Percentiles rank a stretch among this genome's conserved stretches.
These are phyloP conservation scores for Ramphastos sulfuratus DNA, from an alignment of 2,113 vertebrate species.

Conservation along the genomic window DNA sequence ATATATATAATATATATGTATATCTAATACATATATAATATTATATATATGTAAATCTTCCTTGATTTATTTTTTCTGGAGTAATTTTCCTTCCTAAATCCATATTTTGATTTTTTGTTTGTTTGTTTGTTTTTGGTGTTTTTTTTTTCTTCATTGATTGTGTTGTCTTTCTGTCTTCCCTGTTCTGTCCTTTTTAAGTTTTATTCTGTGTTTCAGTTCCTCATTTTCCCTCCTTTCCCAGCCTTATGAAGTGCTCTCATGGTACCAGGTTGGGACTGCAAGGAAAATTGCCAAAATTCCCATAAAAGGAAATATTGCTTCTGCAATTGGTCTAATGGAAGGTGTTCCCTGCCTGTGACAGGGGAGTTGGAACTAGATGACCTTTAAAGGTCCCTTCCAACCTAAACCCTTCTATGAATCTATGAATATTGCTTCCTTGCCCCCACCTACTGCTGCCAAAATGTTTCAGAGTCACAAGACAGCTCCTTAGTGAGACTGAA, in stretches of 20 bases:
- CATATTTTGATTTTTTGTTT: background rate
- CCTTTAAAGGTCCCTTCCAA: too few relatives aligned
- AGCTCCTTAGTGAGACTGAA: background rate
- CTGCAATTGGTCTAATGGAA: background rate
- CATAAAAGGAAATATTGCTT: background rate
- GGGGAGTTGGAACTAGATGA: too few relatives aligned
- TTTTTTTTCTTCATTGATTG: background rate
- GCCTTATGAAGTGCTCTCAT: background rate
- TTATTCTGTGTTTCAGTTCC: background rate
- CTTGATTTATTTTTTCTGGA: background rate
- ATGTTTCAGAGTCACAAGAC: conserved; percentile 1
- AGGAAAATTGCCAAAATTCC: background rate
- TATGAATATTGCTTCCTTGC: background rate
- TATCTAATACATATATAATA: background rate
- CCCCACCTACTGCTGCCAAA: background rate
- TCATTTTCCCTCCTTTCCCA: background rate
- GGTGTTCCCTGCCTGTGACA: too few relatives aligned
- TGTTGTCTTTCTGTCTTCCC: background rate
- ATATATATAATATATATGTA: too few relatives aligned
- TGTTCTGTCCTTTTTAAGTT: background rate
- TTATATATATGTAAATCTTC: background rate
- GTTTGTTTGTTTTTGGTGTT: background rate
- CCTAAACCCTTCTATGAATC: too few relatives aligned
- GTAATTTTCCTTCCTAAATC: background rate
- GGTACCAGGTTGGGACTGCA: background rate